Base-by-base conservation (phyloP, 2,888 invertebrate genomes). In the Drosophila hamatofila region DNA sequence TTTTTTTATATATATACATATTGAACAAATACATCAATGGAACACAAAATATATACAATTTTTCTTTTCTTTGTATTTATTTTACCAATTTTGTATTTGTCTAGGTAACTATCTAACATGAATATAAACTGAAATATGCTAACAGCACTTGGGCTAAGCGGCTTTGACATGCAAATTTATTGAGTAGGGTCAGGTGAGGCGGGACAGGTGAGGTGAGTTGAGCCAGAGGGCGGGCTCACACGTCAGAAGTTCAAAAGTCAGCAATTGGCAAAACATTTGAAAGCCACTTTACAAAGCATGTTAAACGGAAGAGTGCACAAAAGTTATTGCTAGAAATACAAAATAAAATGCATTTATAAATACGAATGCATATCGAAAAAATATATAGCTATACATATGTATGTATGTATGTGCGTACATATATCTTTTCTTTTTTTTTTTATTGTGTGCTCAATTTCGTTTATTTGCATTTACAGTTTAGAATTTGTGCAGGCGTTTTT, bases 101-200 rank as follows among this genome's bases (percentile, higher is more conserved):
- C 55, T 14, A 11, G 33, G 52, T 48, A 49, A 39, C 49, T 60
- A 72, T 72, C 72, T 67, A 71, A 65, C 77, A 76, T 83, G 77
- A 76, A 81, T 83, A 79, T 49, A 57, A 72, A 64, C 52, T 60
- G 57, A 73, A 74, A 72, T 72, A 74, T 77, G 71, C 73, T 73
- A 67, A 67, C 72, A 70, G 62, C 78, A 61, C 72, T 75, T 72
- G 68, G 64, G 60, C 67, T 83, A 74, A 79, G 68, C 71, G 68
- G 80, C 80, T 78, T 86, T 83, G 83, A 79, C 57, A 83, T 83
- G 86, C 74, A 85, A 85, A 83, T 83, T 79, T 71, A 57, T 62
- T 21, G 48, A 52, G 11, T 11, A 46, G 58, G 33, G 71, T 54
- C 25, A 42, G 23, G 63, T 30, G 59, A 16, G 25, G 30, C 11